Percentiles rank a stretch among this genome's conserved stretches.
Conservation (phyloP, 2,113 vertebrate species). For the Aspidoscelis tigris region DNA sequence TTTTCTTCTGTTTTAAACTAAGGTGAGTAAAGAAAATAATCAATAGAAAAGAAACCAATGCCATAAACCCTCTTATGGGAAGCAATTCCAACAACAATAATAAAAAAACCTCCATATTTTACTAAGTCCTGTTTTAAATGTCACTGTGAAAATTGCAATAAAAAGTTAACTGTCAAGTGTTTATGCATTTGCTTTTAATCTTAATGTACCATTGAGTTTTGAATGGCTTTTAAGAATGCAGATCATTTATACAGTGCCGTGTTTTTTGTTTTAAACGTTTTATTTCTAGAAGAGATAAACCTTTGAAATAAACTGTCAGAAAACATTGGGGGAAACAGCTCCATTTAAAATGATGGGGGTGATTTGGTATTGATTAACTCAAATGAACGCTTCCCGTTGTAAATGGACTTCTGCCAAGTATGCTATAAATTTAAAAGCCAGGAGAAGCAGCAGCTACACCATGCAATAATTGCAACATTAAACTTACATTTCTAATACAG, state of each 20-base stretch:
- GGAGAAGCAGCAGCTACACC: not conserved
- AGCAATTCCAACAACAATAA: not conserved
- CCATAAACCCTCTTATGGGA: not conserved
- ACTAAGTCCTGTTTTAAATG: not conserved
- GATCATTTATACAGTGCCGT: not conserved
- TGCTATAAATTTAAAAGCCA: not conserved
- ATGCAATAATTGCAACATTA: not conserved
- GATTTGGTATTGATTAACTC: conserved; percentile 24
- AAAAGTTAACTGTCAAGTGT: not conserved
- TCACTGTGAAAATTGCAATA: not conserved
- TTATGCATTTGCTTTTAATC: not conserved
- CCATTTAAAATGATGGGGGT: conserved; percentile 2
- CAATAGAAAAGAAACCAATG: not conserved
- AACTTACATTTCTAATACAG: conserved; percentile 2
- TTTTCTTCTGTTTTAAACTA: not conserved
- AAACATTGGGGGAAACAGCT: conserved; percentile 19
- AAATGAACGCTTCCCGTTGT: not conserved
- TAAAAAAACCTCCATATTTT: not conserved
- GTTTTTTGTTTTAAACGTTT: not conserved
- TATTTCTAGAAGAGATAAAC: conserved; percentile 9
- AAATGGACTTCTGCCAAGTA: conserved; percentile 7
- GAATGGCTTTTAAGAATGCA: conserved; percentile 1
- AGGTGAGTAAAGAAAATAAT: not conserved
- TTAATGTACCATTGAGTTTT: not conserved
- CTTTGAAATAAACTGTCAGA: conserved; percentile 14